Percentiles rank a stretch among this genome's conserved stretches.
Conservation (phyloP, 2,113 vertebrate species). For the Lycaon pictus region DNA sequence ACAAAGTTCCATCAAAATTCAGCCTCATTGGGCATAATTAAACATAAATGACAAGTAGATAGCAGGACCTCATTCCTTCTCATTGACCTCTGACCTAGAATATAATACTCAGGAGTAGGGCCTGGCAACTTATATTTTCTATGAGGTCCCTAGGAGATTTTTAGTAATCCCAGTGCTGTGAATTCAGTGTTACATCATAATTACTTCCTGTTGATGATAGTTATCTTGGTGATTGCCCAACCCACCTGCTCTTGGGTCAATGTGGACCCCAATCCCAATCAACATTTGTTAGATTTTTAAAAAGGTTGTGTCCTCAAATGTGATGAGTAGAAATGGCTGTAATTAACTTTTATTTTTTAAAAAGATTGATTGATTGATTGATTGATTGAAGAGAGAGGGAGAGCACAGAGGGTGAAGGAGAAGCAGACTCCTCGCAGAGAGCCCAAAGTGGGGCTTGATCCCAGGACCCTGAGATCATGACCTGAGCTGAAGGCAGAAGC, state of each 20-base stretch:
- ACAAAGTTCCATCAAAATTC: neutral
- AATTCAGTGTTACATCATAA: neutral
- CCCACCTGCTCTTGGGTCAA: neutral
- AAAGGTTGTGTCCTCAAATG: neutral
- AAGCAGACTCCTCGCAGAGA: too few species aligned
- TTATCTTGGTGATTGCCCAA: neutral
- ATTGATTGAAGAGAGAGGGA: too few species aligned
- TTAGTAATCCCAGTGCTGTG: neutral
- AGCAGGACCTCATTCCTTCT: neutral
- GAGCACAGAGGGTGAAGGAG: too few species aligned
- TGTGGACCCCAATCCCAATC: neutral
- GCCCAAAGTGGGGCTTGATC: too few species aligned
- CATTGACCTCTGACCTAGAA: neutral
- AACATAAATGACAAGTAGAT: neutral
- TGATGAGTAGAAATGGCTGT: neutral
- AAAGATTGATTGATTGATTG: too few species aligned
- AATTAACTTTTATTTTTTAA: neutral
- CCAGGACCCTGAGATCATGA: too few species aligned
- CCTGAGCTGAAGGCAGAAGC: too few species aligned
- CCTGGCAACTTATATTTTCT: neutral
- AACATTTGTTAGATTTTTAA: neutral
- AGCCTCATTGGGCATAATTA: neutral
- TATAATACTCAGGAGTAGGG: neutral
- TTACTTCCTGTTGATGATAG: neutral
- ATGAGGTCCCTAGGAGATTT: neutral